These are phyloP conservation scores for Patella pellucida DNA, from an alignment of 2,888 invertebrate genomes.

Conservation along the genomic window DNA sequence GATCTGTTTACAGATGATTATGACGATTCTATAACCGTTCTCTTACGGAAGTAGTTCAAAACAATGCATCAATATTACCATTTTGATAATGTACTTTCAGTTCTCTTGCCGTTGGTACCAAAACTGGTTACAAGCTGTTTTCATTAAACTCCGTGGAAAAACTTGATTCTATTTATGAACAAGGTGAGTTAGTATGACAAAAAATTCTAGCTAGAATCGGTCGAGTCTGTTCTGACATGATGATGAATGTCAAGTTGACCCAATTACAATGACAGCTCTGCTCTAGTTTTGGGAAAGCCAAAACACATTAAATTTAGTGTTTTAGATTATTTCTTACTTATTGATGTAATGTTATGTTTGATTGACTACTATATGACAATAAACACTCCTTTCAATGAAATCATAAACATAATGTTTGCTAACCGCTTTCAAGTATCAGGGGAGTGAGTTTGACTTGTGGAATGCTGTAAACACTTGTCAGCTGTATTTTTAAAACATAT, in stretches of 20 bases:
- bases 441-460: conserved; percentile 7
- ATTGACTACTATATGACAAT: no score
- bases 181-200: conserved; percentile 74
- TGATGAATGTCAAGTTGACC: no score
- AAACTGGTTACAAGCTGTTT: conserved; percentile 90
- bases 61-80: neutral
- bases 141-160: conserved; percentile 83
- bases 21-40: no score
- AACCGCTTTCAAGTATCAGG: neutral
- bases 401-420: no score
- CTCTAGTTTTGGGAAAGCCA: neutral
- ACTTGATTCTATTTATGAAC: conserved; percentile 90
- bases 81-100: conserved; percentile 57
- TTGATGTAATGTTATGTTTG: no score
- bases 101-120: conserved; percentile 92
- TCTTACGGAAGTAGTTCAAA: neutral
- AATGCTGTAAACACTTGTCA: neutral
- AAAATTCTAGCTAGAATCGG: neutral
- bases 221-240: no score
- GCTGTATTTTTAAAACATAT: no score
- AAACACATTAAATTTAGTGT: neutral
- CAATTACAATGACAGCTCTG: neutral
- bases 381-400: no score
- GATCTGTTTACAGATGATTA: conserved; percentile 24
- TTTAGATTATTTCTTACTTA: no score